Evolutionary conservation across 2,113 vertebrate species (phyloP).

Genomic region (Macrotus californicus): DNA sequence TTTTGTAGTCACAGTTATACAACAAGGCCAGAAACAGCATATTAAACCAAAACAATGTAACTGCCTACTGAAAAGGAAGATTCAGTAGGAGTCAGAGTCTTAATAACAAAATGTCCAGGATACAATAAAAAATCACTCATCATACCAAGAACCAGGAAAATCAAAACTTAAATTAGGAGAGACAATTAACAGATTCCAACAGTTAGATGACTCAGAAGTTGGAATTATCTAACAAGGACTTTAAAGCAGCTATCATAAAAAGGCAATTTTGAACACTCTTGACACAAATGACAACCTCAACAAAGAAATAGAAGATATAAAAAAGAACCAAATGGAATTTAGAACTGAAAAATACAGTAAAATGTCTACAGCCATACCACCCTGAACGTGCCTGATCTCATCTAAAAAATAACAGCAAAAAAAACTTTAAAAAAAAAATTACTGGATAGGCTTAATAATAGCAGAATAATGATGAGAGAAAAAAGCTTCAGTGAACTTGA

Average conservation of each 20-base stretch:
- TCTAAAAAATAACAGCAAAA: background rate
- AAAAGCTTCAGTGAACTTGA: background rate
- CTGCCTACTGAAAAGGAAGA: background rate
- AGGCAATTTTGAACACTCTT: constrained; percentile 10
- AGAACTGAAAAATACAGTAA: constrained; percentile 27
- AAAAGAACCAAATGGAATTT: background rate
- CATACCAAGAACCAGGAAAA: constrained; percentile 10
- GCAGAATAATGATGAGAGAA: background rate
- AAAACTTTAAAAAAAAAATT: background rate
- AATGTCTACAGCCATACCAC: too few relatives aligned
- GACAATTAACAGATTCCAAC: background rate
- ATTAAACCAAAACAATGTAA: background rate
- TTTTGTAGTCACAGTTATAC: background rate
- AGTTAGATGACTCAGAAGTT: constrained; percentile 9
- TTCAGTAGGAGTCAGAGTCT: background rate
- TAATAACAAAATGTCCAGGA: background rate
- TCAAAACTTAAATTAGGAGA: constrained; percentile 21
- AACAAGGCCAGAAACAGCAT: background rate
- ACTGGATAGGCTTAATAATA: background rate
- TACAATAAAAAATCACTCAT: background rate
- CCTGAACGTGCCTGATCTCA: too few relatives aligned
- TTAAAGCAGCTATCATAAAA: constrained; percentile 41
- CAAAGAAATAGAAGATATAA: constrained; percentile 10
- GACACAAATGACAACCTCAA: constrained; percentile 14
- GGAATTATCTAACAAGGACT: constrained; percentile 23